phyloP scores from a whole-genome alignment of 2,113 vertebrate species.

The Anguilla japonica region DNA sequence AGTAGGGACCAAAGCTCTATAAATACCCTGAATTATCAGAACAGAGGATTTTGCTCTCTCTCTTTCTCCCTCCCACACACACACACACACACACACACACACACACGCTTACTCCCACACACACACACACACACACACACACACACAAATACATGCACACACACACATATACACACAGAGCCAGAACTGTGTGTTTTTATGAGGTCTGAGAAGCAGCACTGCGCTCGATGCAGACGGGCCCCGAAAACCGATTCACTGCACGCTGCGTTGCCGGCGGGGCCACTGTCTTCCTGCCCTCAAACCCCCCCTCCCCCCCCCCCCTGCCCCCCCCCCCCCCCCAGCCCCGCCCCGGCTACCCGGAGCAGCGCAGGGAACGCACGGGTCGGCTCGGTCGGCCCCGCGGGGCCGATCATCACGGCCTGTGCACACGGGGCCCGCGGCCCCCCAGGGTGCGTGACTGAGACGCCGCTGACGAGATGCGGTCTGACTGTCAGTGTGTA shows the following conservation, averaged over 20 bases:
- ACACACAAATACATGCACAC: too few species aligned
- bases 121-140: too few species aligned
- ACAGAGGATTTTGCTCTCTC: background rate
- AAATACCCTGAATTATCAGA: background rate
- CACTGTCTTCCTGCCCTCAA: background rate
- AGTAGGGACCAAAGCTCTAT: background rate
- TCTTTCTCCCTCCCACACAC: too few species aligned
- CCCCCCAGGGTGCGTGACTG: slow-evolving; percentile 65
- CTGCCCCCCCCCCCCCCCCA: background rate
- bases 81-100: too few species aligned
- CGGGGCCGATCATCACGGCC: slow-evolving; percentile 66
- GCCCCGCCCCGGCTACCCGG: background rate
- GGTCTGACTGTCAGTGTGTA: slow-evolving; percentile 67
- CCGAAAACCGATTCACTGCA: background rate
- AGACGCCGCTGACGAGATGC: slow-evolving; percentile 72
- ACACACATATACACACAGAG: too few species aligned
- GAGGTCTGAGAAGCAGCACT: too few species aligned
- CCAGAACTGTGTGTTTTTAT: too few species aligned
- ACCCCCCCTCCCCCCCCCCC: background rate
- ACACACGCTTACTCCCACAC: too few species aligned
- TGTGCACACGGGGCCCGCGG: too few species aligned
- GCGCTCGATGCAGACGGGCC: background rate
- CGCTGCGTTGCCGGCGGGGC: background rate
- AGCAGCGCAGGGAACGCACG: background rate
- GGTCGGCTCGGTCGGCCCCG: slow-evolving; percentile 45